Conservation (phyloP, 2,113 vertebrate species). For the Scartelaos histophorus region DNA sequence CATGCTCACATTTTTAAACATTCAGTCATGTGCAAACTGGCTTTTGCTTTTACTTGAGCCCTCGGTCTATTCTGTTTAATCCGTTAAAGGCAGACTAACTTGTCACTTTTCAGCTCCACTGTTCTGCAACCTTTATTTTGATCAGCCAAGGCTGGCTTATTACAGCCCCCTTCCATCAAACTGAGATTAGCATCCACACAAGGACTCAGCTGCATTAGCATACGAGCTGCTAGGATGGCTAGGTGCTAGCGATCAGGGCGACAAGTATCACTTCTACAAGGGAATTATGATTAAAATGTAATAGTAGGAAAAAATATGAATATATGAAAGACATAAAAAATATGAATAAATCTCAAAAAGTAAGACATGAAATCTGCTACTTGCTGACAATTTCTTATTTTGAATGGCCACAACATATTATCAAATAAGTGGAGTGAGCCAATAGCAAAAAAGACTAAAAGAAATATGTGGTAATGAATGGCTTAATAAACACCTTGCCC, state of each 20-base stretch:
- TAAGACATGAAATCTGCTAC: neutral
- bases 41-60: slow-evolving; percentile 4
- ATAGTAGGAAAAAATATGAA: neutral
- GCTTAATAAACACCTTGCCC: no score
- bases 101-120: slow-evolving; percentile 50
- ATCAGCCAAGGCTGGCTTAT: slow-evolving; percentile 40
- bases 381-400: neutral
- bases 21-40: slow-evolving; percentile 12
- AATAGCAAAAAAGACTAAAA: no score
- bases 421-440: neutral
- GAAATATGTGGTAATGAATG: no score
- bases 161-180: slow-evolving; percentile 35
- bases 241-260: slow-evolving; percentile 3
- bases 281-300: neutral
- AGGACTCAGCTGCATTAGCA: slow-evolving; percentile 45
- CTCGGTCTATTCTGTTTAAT: slow-evolving; percentile 10
- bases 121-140: slow-evolving; percentile 51
- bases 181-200: slow-evolving; percentile 55
- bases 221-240: slow-evolving; percentile 21
- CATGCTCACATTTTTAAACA: neutral
- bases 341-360: neutral
- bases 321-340: neutral
- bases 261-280: neutral
- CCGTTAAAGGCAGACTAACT: slow-evolving; percentile 32
- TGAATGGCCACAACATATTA: neutral